Conservation (phyloP, 2,888 invertebrate genomes). For the Cosmia trapezina region DNA sequence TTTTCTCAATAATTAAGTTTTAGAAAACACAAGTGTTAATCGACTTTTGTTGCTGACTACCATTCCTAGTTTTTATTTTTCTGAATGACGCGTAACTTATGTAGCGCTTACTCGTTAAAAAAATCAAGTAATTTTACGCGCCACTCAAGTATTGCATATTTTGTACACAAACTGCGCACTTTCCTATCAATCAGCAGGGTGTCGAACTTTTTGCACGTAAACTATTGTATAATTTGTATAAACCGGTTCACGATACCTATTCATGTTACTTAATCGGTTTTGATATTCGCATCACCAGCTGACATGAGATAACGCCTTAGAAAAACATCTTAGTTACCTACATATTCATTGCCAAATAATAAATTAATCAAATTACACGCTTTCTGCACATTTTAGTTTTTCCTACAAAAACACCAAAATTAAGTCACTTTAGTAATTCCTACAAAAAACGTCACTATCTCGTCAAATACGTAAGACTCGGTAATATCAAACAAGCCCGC, state of each 20-base stretch:
- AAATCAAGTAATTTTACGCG: constrained; percentile 23
- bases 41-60: too few relatives aligned
- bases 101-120: constrained; percentile 19
- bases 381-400: neutral
- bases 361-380: constrained; percentile 10
- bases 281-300: constrained; percentile 37
- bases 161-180: constrained; percentile 61
- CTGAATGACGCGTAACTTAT: constrained; percentile 25
- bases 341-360: constrained; percentile 8
- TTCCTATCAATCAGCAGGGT: constrained; percentile 45
- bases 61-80: constrained; percentile 6
- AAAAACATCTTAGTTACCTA: constrained; percentile 26
- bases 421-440: neutral
- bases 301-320: constrained; percentile 39
- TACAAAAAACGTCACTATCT: constrained; percentile 18
- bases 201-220: constrained; percentile 41
- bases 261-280: constrained; percentile 48
- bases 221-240: constrained; percentile 35
- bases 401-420: constrained; percentile 4
- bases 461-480: constrained; percentile 3
- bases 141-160: constrained; percentile 14
- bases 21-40: too few relatives aligned
- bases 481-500: constrained; percentile 26
- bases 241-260: constrained; percentile 54
- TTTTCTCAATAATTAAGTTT: too few relatives aligned